These are phyloP conservation scores for Ophioderma brevispina DNA, from an alignment of 35 echinoderm and acorn worm genomes.

Conservation along the genomic window DNA sequence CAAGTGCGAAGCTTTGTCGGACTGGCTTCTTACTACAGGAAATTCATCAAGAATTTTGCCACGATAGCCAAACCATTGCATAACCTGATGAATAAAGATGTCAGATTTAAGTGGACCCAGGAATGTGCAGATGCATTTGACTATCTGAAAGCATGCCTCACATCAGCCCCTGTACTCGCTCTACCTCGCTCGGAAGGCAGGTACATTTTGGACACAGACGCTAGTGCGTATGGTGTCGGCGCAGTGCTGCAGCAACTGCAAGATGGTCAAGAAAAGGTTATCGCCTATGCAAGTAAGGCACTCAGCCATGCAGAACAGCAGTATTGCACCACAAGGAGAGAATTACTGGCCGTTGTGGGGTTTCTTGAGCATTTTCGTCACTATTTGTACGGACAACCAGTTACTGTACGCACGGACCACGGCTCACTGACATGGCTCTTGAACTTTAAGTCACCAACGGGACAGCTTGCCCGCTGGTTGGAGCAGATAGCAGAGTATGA, in stretches of 20 bases:
- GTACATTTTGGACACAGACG: slow-evolving; percentile 27
- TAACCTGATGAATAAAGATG: background rate
- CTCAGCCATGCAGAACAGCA: slow-evolving; percentile 18
- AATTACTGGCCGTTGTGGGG: slow-evolving; percentile 1
- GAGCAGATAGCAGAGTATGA: background rate
- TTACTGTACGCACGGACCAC: slow-evolving; percentile 4
- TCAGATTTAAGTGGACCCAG: background rate
- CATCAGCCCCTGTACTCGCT: slow-evolving; percentile 16
- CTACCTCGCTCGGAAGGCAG: background rate
- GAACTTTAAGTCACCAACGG: background rate
- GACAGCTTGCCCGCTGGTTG: background rate
- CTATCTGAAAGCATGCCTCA: background rate
- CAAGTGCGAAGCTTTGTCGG: slow-evolving; percentile 29
- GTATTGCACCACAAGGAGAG: slow-evolving; percentile 32
- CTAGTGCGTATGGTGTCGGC: slow-evolving; percentile 15
- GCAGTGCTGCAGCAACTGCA: slow-evolving; percentile 13
- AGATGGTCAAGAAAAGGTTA: slow-evolving; percentile 4
- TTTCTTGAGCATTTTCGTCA: slow-evolving; percentile 21
- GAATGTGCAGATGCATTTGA: slow-evolving; percentile 15
- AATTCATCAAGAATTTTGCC: slow-evolving; percentile 22
- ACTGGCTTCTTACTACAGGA: slow-evolving; percentile 34
- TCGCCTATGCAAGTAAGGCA: slow-evolving; percentile 15
- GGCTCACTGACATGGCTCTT: background rate
- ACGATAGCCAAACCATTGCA: slow-evolving; percentile 14
- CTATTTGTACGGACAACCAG: background rate